These are phyloP conservation scores for Phalanger gymnotis DNA, from an alignment of 2,797 vertebrate species.

Conservation along the genomic window DNA sequence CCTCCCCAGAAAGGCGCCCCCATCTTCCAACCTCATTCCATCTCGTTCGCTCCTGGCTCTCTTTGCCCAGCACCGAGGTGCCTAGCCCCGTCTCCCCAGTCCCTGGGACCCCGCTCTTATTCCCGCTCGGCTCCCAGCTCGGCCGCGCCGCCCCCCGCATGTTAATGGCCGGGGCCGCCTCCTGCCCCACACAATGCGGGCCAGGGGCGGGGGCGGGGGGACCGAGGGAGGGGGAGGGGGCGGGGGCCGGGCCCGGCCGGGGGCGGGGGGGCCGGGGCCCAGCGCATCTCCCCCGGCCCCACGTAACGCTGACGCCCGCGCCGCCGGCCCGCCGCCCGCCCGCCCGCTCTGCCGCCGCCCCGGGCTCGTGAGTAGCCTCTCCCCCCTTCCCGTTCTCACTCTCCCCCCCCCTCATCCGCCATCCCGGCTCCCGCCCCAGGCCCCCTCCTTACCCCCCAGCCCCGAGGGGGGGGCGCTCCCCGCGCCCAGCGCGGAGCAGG, in stretches of 20 bases:
- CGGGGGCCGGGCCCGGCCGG: conserved; percentile 75
- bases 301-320: conserved; percentile 77
- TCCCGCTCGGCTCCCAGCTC: conserved; percentile 67
- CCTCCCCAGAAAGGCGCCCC: conserved; percentile 65
- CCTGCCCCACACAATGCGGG: conserved; percentile 78
- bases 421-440: conserved; percentile 41
- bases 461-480: conserved; percentile 80
- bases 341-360: conserved; percentile 71
- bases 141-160: conserved; percentile 79
- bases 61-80: conserved; percentile 47
- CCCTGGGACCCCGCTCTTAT: conserved; percentile 59
- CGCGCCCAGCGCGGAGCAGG: conserved; percentile 77
- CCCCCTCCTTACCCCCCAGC: conserved; percentile 55
- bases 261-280: conserved; percentile 76
- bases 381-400: conserved; percentile 65
- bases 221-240: conserved; percentile 52
- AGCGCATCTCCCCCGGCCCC: conserved; percentile 78
- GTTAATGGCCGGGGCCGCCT: conserved; percentile 78
- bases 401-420: conserved; percentile 51
- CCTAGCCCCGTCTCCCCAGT: conserved; percentile 40
- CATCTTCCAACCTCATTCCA: conserved; percentile 60
- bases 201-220: conserved; percentile 75
- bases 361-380: conserved; percentile 75
- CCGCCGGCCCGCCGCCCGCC: conserved; percentile 77
- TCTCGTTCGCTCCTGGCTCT: conserved; percentile 73